Evolutionary conservation across 2,113 vertebrate genomes (phyloP), one percentile per base, ranked within the genome.

Genomic region (Amblyornis subalaris): DNA sequence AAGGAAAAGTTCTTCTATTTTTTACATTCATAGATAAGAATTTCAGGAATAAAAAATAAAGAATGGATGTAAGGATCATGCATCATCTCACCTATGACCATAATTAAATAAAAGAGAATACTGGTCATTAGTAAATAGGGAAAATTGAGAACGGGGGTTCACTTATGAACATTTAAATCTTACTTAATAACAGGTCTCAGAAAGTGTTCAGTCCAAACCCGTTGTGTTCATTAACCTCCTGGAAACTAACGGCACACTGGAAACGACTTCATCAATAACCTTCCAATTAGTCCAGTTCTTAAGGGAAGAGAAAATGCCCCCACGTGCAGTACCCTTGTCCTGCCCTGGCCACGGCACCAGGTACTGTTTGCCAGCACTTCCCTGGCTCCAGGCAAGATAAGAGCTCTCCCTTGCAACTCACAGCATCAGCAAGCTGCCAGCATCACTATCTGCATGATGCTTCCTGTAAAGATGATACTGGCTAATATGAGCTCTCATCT

Each of bases 111-210:
- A 95, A 91, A 95, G 86, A 89, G 82, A 91, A 86, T 31, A 79
- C 28, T 88, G 48, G 66, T 91, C 94, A 89, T 96, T 80, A 91
- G 60, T 88, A 96, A 97, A 96, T 36, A 81, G 45, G 65, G 65
- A 95, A 95, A 96, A 97, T 9, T 75, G 64, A 92, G 91, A 90
- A 77, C 11, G 18, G 79, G 35, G 19, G 22, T 35, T 93, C 58
- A 47, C 54, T 88, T 88, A 94, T 79, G 78, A 74, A 73, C 58
- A 95, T 87, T 96, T 97, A 94, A 95, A 94, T 57, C 88, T 96
- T 96, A 93, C 92, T 97, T 97, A 97, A 95, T 57, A 97, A 92
- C 44, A 80, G 88, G 80, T 53, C 87, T 97, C 92, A 93, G 62
- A 96, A 95, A 90, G 55, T 90, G 78, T 94, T 94, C 77, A 89